Conservation (phyloP, 2,113 vertebrate species). For the Varanus komodoensis region DNA sequence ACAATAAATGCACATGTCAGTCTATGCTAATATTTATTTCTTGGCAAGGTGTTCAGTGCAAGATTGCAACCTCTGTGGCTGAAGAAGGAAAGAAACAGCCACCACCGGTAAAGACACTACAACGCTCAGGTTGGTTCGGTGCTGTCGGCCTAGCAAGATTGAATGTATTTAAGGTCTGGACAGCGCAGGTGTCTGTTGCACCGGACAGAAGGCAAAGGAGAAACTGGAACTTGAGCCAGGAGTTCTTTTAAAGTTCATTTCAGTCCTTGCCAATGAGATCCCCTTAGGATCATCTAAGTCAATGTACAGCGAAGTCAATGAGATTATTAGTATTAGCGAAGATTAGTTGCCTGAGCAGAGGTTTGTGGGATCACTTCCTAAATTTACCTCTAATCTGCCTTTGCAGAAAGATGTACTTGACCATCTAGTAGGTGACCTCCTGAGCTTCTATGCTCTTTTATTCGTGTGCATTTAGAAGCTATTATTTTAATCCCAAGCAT, state of each 20-base stretch:
- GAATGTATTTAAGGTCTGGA: conserved; percentile 3
- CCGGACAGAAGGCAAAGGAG: not conserved
- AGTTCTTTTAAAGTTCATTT: conserved; percentile 7
- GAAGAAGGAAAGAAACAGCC: not conserved
- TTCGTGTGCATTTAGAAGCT: not conserved
- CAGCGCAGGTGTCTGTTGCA: not conserved
- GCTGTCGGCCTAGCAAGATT: not conserved
- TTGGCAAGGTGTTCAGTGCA: not conserved
- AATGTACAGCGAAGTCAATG: conserved; percentile 21
- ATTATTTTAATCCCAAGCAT: not conserved
- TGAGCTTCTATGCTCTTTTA: conserved; percentile 25
- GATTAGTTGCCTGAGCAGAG: conserved; percentile 14
- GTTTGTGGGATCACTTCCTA: conserved; percentile 27
- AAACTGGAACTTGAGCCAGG: not conserved
- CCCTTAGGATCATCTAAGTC: conserved; percentile 29
- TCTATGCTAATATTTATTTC: not conserved
- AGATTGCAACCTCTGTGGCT: not conserved
- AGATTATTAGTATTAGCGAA: conserved; percentile 42
- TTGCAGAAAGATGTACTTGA: conserved; percentile 34
- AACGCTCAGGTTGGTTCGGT: not conserved
- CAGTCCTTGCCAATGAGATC: conserved; percentile 42
- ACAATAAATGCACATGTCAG: not conserved
- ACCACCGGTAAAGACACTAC: too few species aligned
- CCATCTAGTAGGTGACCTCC: not conserved
- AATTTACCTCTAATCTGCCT: conserved; percentile 24